A percentile compares a stretch with the other conserved stretches of the same genome.
Evolutionary conservation across 2,888 invertebrate genomes (phyloP).

Genomic region (Cybosia mesomella): DNA sequence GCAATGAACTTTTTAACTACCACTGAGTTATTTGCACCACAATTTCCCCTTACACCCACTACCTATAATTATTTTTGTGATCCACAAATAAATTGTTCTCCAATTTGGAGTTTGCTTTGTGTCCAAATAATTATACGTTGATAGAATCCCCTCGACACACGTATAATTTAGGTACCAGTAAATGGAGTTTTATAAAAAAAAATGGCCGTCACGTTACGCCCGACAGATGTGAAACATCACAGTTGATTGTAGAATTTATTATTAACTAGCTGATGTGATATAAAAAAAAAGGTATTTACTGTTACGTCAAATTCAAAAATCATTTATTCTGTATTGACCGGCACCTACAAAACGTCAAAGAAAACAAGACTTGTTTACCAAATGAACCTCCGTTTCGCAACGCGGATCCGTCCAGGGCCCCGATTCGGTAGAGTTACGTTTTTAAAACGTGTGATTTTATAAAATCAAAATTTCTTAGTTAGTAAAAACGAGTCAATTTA

Average conservation of each 20-base stretch:
- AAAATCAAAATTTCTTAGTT: too few species aligned
- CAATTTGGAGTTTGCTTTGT: not conserved
- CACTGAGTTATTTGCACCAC: not conserved
- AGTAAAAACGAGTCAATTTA: too few species aligned
- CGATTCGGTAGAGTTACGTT: too few species aligned
- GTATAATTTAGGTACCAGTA: not conserved
- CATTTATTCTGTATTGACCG: too few species aligned
- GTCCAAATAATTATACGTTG: constrained; percentile 2
- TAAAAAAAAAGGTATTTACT: too few species aligned
- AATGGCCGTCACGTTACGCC: not conserved
- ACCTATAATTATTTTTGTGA: not conserved
- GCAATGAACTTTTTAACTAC: not conserved
- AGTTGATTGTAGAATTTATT: not conserved
- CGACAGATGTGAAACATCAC: not conserved
- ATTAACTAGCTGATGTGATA: too few species aligned
- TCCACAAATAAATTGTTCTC: not conserved
- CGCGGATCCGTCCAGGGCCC: too few species aligned
- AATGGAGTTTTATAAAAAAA: not conserved
- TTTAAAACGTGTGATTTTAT: too few species aligned
- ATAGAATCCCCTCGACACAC: not conserved
- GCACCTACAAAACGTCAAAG: too few species aligned
- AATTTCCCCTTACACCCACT: not conserved
- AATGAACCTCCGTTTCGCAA: too few species aligned
- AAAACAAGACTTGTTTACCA: too few species aligned
- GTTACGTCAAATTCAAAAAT: too few species aligned